Evolutionary conservation across 2,113 vertebrate genomes (phyloP).

Genomic region (Ceuthmochares aereus): DNA sequence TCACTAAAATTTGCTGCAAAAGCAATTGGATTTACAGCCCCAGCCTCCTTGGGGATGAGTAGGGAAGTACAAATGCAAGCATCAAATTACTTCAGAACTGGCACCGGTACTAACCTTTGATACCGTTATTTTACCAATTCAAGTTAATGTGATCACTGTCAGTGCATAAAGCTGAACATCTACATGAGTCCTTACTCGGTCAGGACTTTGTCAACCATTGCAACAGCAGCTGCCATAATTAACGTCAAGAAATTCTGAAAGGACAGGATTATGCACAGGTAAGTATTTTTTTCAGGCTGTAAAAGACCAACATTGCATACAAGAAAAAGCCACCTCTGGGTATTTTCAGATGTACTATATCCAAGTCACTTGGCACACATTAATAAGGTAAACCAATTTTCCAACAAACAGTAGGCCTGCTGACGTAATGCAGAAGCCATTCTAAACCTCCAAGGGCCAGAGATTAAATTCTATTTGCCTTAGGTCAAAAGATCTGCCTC

Average conservation of each 20-base stretch:
- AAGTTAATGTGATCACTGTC: background rate
- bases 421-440: background rate
- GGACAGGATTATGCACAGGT: background rate
- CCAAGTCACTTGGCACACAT: background rate
- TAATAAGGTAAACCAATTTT: background rate
- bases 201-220: background rate
- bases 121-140: background rate
- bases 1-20: background rate
- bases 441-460: background rate
- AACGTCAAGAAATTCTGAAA: background rate
- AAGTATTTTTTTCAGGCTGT: background rate
- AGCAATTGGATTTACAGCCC: background rate
- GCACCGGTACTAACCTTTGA: background rate
- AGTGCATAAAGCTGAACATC: background rate
- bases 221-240: background rate
- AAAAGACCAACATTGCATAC: background rate
- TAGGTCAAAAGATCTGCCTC: background rate
- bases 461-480: constrained; percentile 32
- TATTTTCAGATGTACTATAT: background rate
- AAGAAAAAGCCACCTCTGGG: background rate
- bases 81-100: background rate
- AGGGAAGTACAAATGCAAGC: background rate
- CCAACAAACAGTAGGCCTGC: background rate
- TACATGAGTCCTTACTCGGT: background rate
- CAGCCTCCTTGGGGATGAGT: accelerated